Base-by-base conservation (phyloP, 2,797 vertebrate genomes). In the Danio albolineatus region DNA sequence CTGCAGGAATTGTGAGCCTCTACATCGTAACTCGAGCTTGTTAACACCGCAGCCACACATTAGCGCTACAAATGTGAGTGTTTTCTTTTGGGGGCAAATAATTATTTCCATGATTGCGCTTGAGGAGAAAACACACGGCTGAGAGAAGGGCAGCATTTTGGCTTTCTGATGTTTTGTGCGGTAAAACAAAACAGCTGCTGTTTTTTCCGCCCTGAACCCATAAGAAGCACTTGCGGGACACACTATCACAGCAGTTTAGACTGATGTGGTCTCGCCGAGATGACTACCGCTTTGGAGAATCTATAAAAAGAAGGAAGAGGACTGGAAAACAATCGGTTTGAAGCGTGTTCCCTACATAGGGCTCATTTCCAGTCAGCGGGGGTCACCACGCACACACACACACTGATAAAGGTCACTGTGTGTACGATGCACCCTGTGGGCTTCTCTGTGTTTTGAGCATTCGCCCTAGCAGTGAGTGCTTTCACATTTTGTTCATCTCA, bases 1-100 rank as follows among this genome's bases (percentile, higher is more conserved):
- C 57, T 8, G 71, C 85, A 80, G 49, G 39, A 59, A 19, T 74
- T 86, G 86, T 88, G 82, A 74, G 88, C 87, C 89, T 94, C 82
- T 94, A 93, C 94, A 94, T 94, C 92, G 88, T 89, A 93, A 91
- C 87, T 78, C 51, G 41, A 89, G 87, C 86, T 87, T 85, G 77
- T 87, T 86, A 88, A 61, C 88, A 83, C 6, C 28, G 67, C 82
- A 86, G 91, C 86, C 71, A 78, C 46, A 85, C 80, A 76, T 84
- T 85, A 89, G 79, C 44, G 66, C 73, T 85, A 84, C 83, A 90
- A 89, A 89, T 81, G 86, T 76, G 76, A 28, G 85, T 73, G 87
- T 78, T 81, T 84, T 84, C 73, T 69, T 70, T 66, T 79, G 67
- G 76, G 67, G 76, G 84, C 82, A 84, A 75, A 83, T 65, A 5